Base-by-base conservation (phyloP, 2,888 invertebrate species). In the Drepana falcataria region DNA sequence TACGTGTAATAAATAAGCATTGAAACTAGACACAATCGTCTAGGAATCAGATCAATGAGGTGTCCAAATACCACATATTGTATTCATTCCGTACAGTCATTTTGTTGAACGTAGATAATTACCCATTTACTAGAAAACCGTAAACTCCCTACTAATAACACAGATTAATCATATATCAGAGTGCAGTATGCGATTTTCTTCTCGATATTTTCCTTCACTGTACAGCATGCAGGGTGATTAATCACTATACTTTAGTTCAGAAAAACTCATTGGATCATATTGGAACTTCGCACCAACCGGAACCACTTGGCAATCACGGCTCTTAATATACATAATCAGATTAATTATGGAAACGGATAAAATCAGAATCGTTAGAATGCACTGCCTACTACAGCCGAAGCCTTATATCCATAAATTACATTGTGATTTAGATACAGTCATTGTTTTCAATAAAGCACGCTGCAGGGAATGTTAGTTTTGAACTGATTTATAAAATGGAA, bases 311-410 rank as follows among this genome's bases (percentile, higher is more conserved):
- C 21, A 21, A 21, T 21, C 21, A 21, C 21, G 21, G 21, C 21
- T 21, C 21, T 21, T 21, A 21, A 21, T 21, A 21, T 21, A 21
- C 0, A 21, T 21, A 21, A 21, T 21, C 21, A 21, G 21, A 21
- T 21, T 80, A 69, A 83, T 85, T 82, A 85, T 84, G 81, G 73
- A 87, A 86, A 79, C 85, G 83, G 82, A 77, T 75, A 66, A 59
- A 66, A 61, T 59, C 55, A 53, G 55, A 59, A 58, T 61, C 63
- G 56, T 58, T 59, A 58, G 21, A 64, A 71, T 71, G 74, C 65
- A 55, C 70, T 52, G 65, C 74, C 69, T 68, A 75, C 73, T 52
- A 63, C 57, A 56, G 35, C 37, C 52, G 51, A 53, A 9, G 41
- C 55, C 4, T 44, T 35, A 65, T 65, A 63, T 60, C 58, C 61